Base-by-base conservation (phyloP, 2,888 invertebrate species). In the Drosophila pseudotakahashii region DNA sequence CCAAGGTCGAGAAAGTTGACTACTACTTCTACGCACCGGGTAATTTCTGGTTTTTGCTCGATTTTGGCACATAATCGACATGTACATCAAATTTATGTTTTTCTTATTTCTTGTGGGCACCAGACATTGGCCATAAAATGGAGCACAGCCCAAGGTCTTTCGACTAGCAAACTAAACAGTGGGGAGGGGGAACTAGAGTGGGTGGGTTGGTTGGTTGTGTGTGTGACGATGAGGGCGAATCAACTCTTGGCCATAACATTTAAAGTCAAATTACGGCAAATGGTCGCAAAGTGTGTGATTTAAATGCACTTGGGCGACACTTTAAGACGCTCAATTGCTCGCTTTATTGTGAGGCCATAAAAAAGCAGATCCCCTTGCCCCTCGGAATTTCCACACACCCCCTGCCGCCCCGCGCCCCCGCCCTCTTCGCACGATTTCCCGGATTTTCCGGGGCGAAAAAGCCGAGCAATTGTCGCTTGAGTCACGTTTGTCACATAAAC, bases 251-350 rank as follows among this genome's bases (percentile, higher is more conserved):
- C 74, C 89, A 89, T 84, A 89, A 89, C 89, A 89, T 85, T 89
- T 88, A 84, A 84, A 87, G 80, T 81, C 89, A 90, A 90, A 90
- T 90, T 82, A 84, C 85, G 76, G 77, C 81, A 80, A 90, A 90
- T 87, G 87, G 90, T 78, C 82, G 83, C 82, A 83, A 89, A 89
- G 90, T 90, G 90, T 90, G 89, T 82, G 87, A 90, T 89, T 89
- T 89, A 89, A 90, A 90, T 85, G 89, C 89, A 85, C 89, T 90
- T 88, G 79, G 78, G 87, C 79, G 87, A 76, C 81, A 88, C 85
- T 86, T 88, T 83, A 89, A 85, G 90, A 83, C 88, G 81, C 87
- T 85, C 83, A 87, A 89, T 90, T 88, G 87, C 80, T 89, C 79
- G 81, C 79, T 90, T 88, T 80, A 85, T 88, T 82, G 83, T 81